These are phyloP conservation scores for Eupithecia abbreviata DNA, from an alignment of 2,888 invertebrate species.

Conservation along the genomic window DNA sequence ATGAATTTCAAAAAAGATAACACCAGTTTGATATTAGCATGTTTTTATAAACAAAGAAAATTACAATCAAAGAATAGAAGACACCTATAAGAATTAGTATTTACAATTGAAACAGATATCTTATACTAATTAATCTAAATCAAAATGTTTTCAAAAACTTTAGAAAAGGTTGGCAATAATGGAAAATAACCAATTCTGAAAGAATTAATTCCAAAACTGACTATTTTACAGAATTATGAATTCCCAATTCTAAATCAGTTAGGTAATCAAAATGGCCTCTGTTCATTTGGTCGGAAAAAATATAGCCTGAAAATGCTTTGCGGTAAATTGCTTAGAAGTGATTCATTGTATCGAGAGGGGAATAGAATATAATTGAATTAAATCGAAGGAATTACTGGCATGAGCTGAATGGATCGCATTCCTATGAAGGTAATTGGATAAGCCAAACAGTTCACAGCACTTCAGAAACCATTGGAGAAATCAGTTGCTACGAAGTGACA, in stretches of 20 bases:
- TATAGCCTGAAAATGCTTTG: slow-evolving; percentile 8
- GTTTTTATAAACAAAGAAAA: too few relatives aligned
- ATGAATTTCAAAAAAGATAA: too few relatives aligned
- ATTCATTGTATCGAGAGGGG: slow-evolving; percentile 30
- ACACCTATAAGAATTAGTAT: too few relatives aligned
- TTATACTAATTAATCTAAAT: neutral
- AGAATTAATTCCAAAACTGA: neutral
- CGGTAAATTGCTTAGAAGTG: slow-evolving; percentile 31
- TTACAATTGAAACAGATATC: too few relatives aligned
- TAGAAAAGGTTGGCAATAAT: too few relatives aligned
- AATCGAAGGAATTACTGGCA: slow-evolving; percentile 28
- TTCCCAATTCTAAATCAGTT: neutral
- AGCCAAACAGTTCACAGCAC: slow-evolving; percentile 28
- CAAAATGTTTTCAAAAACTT: neutral
- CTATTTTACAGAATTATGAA: neutral
- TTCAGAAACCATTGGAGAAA: slow-evolving; percentile 21
- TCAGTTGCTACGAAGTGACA: too few relatives aligned
- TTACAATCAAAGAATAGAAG: too few relatives aligned
- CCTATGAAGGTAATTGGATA: slow-evolving; percentile 34
- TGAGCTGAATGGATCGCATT: slow-evolving; percentile 28
- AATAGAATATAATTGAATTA: slow-evolving; percentile 28
- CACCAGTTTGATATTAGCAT: too few relatives aligned
- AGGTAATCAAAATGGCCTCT: slow-evolving; percentile 2
- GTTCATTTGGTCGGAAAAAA: slow-evolving; percentile 15
- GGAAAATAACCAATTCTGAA: too few relatives aligned